Evolutionary conservation across 2,797 vertebrate species (phyloP).

Genomic region (Acanthopagrus latus): DNA sequence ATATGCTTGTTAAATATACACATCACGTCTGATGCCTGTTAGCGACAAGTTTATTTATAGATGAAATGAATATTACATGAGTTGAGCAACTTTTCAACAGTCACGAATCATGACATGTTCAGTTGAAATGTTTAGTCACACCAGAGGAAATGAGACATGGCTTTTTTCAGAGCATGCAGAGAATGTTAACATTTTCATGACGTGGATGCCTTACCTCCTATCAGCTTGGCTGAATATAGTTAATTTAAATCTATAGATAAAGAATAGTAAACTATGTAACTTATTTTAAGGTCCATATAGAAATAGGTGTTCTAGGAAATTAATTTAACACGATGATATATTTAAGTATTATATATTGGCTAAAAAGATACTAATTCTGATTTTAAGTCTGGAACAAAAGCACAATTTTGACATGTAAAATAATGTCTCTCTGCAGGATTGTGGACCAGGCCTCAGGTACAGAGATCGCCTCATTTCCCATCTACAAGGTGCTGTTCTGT

Average conservation of each 20-base stretch:
- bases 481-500: constrained; percentile 97
- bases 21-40: neutral
- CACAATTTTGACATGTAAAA: neutral
- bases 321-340: too few species aligned
- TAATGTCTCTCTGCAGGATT: constrained; percentile 83
- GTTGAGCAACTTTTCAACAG: neutral
- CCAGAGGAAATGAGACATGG: constrained; percentile 38
- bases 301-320: neutral
- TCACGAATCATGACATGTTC: constrained; percentile 21
- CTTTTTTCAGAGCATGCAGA: neutral
- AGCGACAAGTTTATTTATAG: neutral
- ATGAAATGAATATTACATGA: neutral
- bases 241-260: neutral
- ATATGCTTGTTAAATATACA: neutral
- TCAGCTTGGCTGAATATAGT: neutral
- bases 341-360: neutral
- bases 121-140: neutral
- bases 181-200: neutral
- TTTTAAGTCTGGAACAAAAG: neutral
- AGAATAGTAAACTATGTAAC: neutral
- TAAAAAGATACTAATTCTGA: neutral
- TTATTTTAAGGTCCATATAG: neutral
- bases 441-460: constrained; percentile 89
- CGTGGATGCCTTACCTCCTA: neutral
- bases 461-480: constrained; percentile 95